phyloP scores from a whole-genome alignment of 2,888 invertebrate genomes.

The Lepidocyrtoides sp. region DNA sequence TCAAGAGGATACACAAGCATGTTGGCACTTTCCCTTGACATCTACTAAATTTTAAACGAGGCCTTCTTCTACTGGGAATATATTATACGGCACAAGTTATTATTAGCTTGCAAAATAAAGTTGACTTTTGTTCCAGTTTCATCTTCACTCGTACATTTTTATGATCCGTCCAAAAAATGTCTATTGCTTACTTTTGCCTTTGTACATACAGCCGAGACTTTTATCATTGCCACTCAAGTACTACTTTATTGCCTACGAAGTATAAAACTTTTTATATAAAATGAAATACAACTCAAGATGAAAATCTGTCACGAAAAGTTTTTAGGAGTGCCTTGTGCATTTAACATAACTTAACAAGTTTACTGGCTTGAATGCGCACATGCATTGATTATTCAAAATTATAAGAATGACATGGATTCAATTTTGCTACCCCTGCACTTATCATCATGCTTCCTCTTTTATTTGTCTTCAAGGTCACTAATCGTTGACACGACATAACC shows the following conservation, averaged over 20 bases:
- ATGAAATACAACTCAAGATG: neutral
- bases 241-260: neutral
- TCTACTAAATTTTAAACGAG: conserved; percentile 8
- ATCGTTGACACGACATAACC: no score
- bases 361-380: conserved; percentile 41
- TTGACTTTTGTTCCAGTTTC: conserved; percentile 40
- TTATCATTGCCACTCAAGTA: neutral
- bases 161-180: neutral
- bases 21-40: conserved; percentile 42
- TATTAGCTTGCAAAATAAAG: neutral
- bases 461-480: conserved; percentile 15
- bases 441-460: neutral
- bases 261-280: conserved; percentile 2
- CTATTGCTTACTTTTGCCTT: neutral
- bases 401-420: conserved; percentile 43
- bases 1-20: neutral
- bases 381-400: conserved; percentile 48
- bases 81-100: neutral
- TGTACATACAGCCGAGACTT: no score
- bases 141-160: conserved; percentile 4
- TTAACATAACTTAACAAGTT: neutral
- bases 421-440: neutral
- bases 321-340: conserved; percentile 5
- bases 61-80: neutral
- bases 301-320: conserved; percentile 26